phyloP scores from a whole-genome alignment of 2,113 vertebrate species.

The human region GRCh38 chr12:3399501-3400000 shows the following conservation, averaged over 20 bases:
- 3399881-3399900: background rate
- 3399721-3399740: background rate
- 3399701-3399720: no score
- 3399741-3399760: background rate
- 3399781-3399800: background rate
- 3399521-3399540: background rate
- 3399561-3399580: background rate
- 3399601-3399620: background rate
- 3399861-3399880: no score
- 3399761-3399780: background rate
- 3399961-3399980: background rate
- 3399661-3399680: rapidly evolving
- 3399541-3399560: background rate
- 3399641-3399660: background rate
- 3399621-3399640: background rate
- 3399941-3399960: background rate
- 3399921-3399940: background rate
- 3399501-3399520: background rate
- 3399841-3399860: rapidly evolving
- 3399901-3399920: background rate
- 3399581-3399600: background rate
- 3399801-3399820: background rate
- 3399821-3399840: background rate
- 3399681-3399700: background rate
- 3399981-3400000: background rate